Evolutionary conservation across 2,797 vertebrate genomes (phyloP).

Genomic region (Champsocephalus gunnari): DNA sequence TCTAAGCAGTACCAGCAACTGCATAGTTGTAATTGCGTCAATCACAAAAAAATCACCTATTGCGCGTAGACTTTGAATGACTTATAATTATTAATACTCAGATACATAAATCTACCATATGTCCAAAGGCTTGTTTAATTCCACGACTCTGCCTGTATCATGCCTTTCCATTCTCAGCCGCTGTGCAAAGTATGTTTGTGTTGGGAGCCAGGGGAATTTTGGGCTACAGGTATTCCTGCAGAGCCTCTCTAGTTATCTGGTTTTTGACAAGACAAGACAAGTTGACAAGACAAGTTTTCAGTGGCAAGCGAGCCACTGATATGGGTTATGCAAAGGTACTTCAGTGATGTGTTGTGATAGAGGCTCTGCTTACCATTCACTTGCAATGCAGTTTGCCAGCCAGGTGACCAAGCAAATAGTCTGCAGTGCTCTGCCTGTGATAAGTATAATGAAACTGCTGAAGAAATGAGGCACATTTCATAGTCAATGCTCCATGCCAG

Average conservation of each 20-base stretch:
- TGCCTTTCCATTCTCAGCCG: slow-evolving; percentile 34
- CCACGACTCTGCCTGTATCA: slow-evolving; percentile 37
- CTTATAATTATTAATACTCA: neutral
- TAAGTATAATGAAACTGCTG: slow-evolving; percentile 64
- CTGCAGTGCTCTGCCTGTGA: slow-evolving; percentile 51
- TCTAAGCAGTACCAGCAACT: too few relatives aligned
- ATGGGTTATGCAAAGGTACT: slow-evolving; percentile 52
- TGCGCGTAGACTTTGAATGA: neutral
- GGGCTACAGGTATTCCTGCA: slow-evolving; percentile 46
- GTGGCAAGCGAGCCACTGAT: slow-evolving; percentile 62
- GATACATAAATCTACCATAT: neutral
- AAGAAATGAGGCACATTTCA: slow-evolving; percentile 60
- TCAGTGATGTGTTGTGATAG: slow-evolving; percentile 69
- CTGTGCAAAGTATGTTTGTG: slow-evolving; percentile 35
- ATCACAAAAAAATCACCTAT: too few relatives aligned
- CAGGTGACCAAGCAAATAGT: slow-evolving; percentile 62
- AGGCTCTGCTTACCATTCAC: slow-evolving; percentile 61
- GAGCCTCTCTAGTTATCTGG: slow-evolving; percentile 62
- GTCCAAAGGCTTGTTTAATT: slow-evolving; percentile 8
- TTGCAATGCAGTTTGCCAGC: slow-evolving; percentile 64
- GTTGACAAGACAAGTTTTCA: slow-evolving; percentile 60
- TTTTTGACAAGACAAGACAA: slow-evolving; percentile 5
- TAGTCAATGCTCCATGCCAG: slow-evolving; percentile 31
- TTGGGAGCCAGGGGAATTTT: slow-evolving; percentile 38
- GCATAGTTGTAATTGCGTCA: too few relatives aligned